Percentiles rank a stretch among this genome's conserved stretches.
Evolutionary conservation across 2,797 vertebrate species (phyloP).

Genomic region (Eospalax fontanierii): DNA sequence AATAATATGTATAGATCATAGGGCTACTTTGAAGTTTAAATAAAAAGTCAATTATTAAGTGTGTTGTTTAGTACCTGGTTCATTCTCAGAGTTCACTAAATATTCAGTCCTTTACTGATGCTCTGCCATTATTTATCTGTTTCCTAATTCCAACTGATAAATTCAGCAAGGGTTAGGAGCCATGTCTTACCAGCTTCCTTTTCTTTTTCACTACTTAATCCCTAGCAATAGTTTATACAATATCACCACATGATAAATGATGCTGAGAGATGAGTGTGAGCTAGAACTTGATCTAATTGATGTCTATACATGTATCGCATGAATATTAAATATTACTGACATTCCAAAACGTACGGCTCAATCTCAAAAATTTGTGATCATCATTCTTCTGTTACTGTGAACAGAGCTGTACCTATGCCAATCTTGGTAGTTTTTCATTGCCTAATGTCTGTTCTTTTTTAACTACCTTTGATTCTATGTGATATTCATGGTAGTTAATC

Average conservation of each 20-base stretch:
- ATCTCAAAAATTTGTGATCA: constrained; percentile 53
- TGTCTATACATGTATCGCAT: neutral
- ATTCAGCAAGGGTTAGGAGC: constrained; percentile 11
- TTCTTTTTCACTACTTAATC: constrained; percentile 60
- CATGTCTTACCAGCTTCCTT: constrained; percentile 26
- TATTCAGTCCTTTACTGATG: neutral
- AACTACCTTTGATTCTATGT: constrained; percentile 31
- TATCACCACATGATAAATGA: constrained; percentile 54
- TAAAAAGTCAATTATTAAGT: neutral
- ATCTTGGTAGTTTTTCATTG: constrained; percentile 30
- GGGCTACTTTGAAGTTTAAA: constrained; percentile 15
- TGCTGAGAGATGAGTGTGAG: constrained; percentile 32
- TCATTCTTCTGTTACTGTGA: constrained; percentile 18
- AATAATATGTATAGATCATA: neutral
- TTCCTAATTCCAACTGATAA: constrained; percentile 48
- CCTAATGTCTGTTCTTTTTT: constrained; percentile 49
- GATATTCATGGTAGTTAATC: constrained; percentile 46
- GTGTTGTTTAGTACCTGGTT: constrained; percentile 5
- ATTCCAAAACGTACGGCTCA: constrained; percentile 38
- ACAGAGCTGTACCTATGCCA: constrained; percentile 4
- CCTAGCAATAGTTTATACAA: constrained; percentile 6
- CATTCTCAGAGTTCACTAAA: constrained; percentile 50
- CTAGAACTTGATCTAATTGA: constrained; percentile 58
- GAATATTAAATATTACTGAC: constrained; percentile 66
- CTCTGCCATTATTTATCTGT: constrained; percentile 35